These are phyloP conservation scores for Anthrax anthrax DNA, from an alignment of 2,888 invertebrate genomes.

Conservation along the genomic window DNA sequence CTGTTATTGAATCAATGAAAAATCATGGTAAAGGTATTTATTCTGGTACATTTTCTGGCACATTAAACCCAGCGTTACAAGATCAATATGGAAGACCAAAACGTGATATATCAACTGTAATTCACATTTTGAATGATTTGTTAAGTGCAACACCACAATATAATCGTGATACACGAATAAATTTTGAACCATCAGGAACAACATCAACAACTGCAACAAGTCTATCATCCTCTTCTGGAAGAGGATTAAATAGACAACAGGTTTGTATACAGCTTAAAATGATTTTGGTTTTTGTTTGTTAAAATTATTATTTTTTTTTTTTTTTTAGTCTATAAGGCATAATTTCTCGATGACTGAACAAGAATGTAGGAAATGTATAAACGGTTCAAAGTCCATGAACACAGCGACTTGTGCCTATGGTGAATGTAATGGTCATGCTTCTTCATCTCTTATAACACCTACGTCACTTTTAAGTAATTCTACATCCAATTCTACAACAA, in stretches of 20 bases:
- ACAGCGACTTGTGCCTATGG: slow-evolving; percentile 31
- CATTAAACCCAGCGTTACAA: slow-evolving; percentile 82
- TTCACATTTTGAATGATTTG: slow-evolving; percentile 88
- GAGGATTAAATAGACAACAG: slow-evolving; percentile 1
- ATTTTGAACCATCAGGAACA: slow-evolving; percentile 30
- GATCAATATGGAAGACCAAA: slow-evolving; percentile 84
- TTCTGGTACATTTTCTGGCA: slow-evolving; percentile 92
- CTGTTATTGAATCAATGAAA: slow-evolving; percentile 82
- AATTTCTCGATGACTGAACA: neutral
- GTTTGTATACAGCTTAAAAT: neutral
- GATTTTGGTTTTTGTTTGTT: no score
- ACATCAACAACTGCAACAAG: slow-evolving; percentile 15
- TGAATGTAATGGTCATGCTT: slow-evolving; percentile 31
- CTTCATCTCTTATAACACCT: slow-evolving; percentile 4
- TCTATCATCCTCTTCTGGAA: neutral
- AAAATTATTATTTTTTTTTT: no score
- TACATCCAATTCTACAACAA: neutral
- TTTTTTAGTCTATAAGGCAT: slow-evolving; percentile 4
- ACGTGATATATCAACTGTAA: slow-evolving; percentile 86
- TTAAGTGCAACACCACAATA: slow-evolving; percentile 68
- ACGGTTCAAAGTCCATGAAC: slow-evolving; percentile 14
- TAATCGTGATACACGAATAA: slow-evolving; percentile 42
- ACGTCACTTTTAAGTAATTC: slow-evolving; percentile 12
- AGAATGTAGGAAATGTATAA: slow-evolving; percentile 22
- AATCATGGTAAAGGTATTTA: slow-evolving; percentile 91